Percentiles rank a stretch among this genome's conserved stretches.
Evolutionary conservation across 1,140 invertebrate species (phyloP).

Genomic region (Armadillidium nasatum): DNA sequence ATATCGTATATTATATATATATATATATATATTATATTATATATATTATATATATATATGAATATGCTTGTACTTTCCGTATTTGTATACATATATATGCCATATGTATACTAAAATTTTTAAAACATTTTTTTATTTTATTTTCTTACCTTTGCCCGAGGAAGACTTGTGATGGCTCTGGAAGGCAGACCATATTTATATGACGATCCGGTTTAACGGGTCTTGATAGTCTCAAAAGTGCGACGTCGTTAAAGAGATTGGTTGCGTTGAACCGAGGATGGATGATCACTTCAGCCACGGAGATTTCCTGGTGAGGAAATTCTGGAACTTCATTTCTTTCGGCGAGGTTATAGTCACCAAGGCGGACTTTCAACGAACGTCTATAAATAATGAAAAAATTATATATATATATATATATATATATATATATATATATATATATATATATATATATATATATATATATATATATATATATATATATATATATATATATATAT

Average conservation of each 20-base stretch:
- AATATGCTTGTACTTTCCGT: too few relatives aligned
- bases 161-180: conserved; percentile 56
- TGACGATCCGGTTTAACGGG: not conserved
- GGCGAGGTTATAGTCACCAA: conserved; percentile 21
- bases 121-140: too few relatives aligned
- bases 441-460: conserved; percentile 16
- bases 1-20: too few relatives aligned
- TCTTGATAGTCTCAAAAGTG: conserved; percentile 3
- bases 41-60: too few relatives aligned
- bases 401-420: too few relatives aligned
- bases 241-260: conserved; percentile 2
- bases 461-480: not conserved
- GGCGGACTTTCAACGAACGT: conserved; percentile 4
- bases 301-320: not conserved
- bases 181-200: conserved; percentile 45
- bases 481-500: conserved; percentile 18
- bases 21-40: too few relatives aligned
- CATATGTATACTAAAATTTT: too few relatives aligned
- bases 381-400: too few relatives aligned
- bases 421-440: conserved; percentile 3
- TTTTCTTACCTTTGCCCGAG: conserved; percentile 45
- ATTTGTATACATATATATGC: too few relatives aligned
- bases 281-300: not conserved
- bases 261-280: not conserved
- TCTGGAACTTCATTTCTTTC: conserved; percentile 8